Evolutionary conservation across 37 sponge, comb jelly and placozoan species (phyloP), one percentile per base, ranked within the genome.

Genomic region (Halichondria panicea): DNA sequence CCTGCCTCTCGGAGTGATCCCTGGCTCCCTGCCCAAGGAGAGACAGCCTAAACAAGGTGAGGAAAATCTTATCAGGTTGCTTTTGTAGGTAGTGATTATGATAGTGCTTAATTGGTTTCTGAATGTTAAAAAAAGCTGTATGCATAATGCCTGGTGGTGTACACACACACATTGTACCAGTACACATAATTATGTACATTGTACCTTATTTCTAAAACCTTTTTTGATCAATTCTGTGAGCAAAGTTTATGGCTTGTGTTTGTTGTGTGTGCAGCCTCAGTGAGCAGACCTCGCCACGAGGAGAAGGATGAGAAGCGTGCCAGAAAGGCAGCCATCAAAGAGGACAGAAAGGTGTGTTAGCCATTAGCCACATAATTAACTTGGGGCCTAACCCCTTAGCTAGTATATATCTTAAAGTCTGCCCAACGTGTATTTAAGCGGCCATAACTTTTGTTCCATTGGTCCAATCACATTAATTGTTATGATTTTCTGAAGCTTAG

Each of bases 291-390:
- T 21, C 84, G 76, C 62, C 56, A 75, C 37, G 97, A 97, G 46
- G 80, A 70, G n/a, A 60, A 59, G 19, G 92, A 97, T 21, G 94
- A 97, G 61, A 90, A 79, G 74, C 70, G 54, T 62, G 80, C 68
- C 9, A 87, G 97, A 43, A 97, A 97, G 68, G 63, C 63, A 43
- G 84, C 81, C 2, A 78, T 97, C 36, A 97, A 88, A 56, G 79
- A 88, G 28, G 86, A 90, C 9, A 87, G 82, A 84, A 90, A 63
- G 70, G 90, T 91, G 59, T 36, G 81, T n/a, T n/a, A n/a, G n/a
- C n/a, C n/a, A n/a, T n/a, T n/a, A n/a, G n/a, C n/a, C n/a, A n/a
- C n/a, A n/a, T n/a, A n/a, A n/a, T n/a, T n/a, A n/a, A n/a, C n/a
- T n/a, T n/a, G n/a, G n/a, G n/a, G n/a, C n/a, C n/a, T n/a, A n/a